Conservation (phyloP, 1,140 invertebrate species). For the Hypothenemus hampei region DNA sequence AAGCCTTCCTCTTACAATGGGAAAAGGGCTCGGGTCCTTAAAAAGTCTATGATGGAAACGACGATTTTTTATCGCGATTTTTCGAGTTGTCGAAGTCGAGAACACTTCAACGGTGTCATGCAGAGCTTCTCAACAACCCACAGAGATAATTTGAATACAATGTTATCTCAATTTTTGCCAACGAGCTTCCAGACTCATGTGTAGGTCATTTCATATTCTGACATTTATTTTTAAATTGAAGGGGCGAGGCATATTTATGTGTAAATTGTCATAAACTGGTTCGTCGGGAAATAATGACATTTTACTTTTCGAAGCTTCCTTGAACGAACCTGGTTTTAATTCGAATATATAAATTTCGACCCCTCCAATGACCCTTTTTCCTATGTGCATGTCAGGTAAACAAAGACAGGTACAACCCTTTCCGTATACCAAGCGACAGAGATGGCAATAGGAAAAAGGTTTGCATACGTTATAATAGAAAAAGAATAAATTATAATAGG, state of each 20-base stretch:
- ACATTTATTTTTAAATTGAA: no score
- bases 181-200: conserved; percentile 4
- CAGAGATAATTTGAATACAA: conserved; percentile 24
- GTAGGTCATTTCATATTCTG: conserved; percentile 17
- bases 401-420: conserved; percentile 5
- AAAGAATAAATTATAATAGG: conserved; percentile 27
- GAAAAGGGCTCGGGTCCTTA: conserved; percentile 10
- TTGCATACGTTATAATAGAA: conserved; percentile 18
- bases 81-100: conserved; percentile 10
- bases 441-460: conserved; percentile 22
- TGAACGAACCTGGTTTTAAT: conserved; percentile 14
- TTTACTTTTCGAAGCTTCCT: conserved; percentile 1
- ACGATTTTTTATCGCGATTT: conserved; percentile 26
- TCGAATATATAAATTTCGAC: conserved; percentile 5
- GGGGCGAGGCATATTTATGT: no score
- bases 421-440: background rate
- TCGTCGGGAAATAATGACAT: background rate
- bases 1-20: background rate
- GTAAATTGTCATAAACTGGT: no score
- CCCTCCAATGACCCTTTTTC: conserved; percentile 18
- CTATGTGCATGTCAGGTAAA: conserved; percentile 19
- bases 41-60: conserved; percentile 13
- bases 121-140: conserved; percentile 7
- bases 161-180: conserved; percentile 19
- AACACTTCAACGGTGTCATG: conserved; percentile 16